Percentiles rank a stretch among this genome's conserved stretches.
Evolutionary conservation across 2,888 invertebrate species (phyloP).

Genomic region (Cyclophora albipunctata): DNA sequence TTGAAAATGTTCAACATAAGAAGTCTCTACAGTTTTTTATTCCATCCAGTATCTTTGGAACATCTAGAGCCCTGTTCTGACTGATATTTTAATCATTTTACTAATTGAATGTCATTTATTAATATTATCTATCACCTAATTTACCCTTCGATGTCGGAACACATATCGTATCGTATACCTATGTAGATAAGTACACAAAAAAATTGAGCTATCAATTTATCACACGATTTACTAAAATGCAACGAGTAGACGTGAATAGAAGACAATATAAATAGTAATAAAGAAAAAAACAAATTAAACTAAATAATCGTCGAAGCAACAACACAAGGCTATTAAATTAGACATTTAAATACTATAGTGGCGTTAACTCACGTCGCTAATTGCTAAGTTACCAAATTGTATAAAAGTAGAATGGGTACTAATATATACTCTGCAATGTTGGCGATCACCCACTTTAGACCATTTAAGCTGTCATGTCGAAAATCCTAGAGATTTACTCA

Average conservation of each 20-base stretch:
- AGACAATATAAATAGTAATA: slow-evolving; percentile 26
- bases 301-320: slow-evolving; percentile 45
- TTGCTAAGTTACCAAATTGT: slow-evolving; percentile 39
- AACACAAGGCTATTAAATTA: slow-evolving; percentile 41
- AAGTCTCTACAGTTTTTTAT: too few relatives aligned
- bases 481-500: too few relatives aligned
- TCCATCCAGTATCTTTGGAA: too few relatives aligned
- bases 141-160: slow-evolving; percentile 47
- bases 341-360: slow-evolving; percentile 34
- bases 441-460: too few relatives aligned
- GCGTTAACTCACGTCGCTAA: slow-evolving; percentile 52
- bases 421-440: too few relatives aligned
- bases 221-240: slow-evolving; percentile 48
- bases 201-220: slow-evolving; percentile 63
- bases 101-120: too few relatives aligned
- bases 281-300: slow-evolving; percentile 23
- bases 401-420: too few relatives aligned
- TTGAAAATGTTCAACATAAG: too few relatives aligned
- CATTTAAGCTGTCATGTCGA: too few relatives aligned
- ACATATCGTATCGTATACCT: slow-evolving; percentile 42
- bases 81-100: too few relatives aligned
- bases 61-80: too few relatives aligned
- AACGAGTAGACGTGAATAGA: slow-evolving; percentile 49
- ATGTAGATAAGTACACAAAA: slow-evolving; percentile 54
- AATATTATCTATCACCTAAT: slow-evolving; percentile 7